Percentiles rank a stretch among this genome's conserved stretches.
phyloP scores from a whole-genome alignment of 1,140 invertebrate species.

The Trichonephila clavata region DNA sequence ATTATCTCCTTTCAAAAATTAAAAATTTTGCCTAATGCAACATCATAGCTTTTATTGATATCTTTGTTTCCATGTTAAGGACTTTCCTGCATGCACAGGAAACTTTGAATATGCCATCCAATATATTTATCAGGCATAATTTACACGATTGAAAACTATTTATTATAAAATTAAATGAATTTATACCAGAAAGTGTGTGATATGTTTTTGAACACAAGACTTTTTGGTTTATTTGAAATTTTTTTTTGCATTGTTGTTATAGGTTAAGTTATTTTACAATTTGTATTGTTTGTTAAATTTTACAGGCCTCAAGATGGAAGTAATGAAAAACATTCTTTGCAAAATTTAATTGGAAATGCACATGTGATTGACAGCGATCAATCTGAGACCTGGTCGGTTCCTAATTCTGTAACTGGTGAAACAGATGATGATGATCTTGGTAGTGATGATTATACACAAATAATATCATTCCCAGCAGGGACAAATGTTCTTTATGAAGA shows the following conservation, averaged over 20 bases:
- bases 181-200: no score
- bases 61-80: no score
- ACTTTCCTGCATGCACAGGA: no score
- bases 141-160: no score
- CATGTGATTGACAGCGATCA: constrained; percentile 82
- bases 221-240: neutral
- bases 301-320: neutral
- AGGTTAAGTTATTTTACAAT: no score
- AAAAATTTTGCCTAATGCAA: no score
- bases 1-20: no score
- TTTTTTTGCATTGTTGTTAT: neutral
- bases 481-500: constrained; percentile 77
- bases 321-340: neutral
- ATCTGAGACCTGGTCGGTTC: constrained; percentile 64
- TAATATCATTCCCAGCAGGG: constrained; percentile 62
- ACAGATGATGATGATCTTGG: constrained; percentile 70
- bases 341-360: constrained; percentile 3
- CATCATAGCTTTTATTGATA: no score
- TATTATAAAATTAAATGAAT: no score
- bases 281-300: neutral
- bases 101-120: no score
- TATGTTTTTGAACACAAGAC: neutral
- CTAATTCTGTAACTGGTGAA: constrained; percentile 55
- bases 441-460: constrained; percentile 34
- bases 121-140: no score